Evolutionary conservation across 2,113 vertebrate species (phyloP), one percentile per base, ranked within the genome.

Genomic region (Struthidea cinerea): DNA sequence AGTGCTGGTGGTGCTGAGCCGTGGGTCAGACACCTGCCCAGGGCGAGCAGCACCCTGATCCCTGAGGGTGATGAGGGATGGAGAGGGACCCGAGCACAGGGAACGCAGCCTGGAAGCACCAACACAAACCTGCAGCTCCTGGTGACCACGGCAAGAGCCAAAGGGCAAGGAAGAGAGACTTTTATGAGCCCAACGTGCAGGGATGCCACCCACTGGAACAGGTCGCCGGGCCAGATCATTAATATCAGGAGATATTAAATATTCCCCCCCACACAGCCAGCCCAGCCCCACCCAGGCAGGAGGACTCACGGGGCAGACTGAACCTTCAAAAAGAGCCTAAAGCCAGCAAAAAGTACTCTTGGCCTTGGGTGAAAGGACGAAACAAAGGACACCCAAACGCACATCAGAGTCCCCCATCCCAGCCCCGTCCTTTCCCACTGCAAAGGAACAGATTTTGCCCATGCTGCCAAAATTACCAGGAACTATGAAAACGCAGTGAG

Each of bases 401-500:
- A 7, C 74, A 89, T 4, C 78, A 63, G 44, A 65, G 50, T 4
- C 76, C 61, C 75, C 1, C 5, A 55, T 3, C 47, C 18, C 74
- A 19, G 83, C 85, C 39, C 28, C 0, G 2, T 49, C 85, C 86
- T 60, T 35, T 6, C 89, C 87, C 52, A 3, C 6, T n/a, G 80
- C 67, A 59, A 47, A 77, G 50, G 59, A 94, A 64, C 93, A 80
- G 89, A 93, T 96, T 95, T 44, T 81, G 67, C 71, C 79, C 90
- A 46, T 42, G 0, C 92, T 94, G 96, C 90, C 94, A 95, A 71
- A 89, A 94, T n/a, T 18, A 78, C 88, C 88, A 76, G 82, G 57
- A 77, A 68, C 52, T 44, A 35, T 85, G 87, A 80, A 95, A 97
- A 94, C 35, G 60, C 79, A 96, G 24, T 60, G 75, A 96, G 79